Conservation (phyloP, 2,888 invertebrate genomes). For the Lamellibrachia columna region DNA sequence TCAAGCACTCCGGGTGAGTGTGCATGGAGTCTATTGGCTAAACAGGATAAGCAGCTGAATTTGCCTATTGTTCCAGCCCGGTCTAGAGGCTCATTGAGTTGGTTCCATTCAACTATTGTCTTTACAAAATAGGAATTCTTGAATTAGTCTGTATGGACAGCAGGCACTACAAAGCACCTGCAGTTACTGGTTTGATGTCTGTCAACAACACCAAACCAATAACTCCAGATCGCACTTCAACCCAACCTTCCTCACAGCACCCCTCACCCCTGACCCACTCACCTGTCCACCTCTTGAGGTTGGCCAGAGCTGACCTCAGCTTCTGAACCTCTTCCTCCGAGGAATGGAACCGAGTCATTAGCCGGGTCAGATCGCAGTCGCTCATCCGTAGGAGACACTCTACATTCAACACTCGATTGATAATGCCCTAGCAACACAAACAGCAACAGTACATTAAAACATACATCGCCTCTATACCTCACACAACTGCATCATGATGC, state of each 20-base stretch:
- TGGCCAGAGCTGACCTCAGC: slow-evolving; percentile 84
- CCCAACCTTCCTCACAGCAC: neutral
- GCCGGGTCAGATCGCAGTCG: slow-evolving; percentile 81
- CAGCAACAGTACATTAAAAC: neutral
- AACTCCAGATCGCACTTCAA: neutral
- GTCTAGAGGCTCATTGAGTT: too few relatives aligned
- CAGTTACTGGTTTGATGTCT: too few relatives aligned
- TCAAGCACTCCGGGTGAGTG: too few relatives aligned
- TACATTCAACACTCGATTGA: slow-evolving; percentile 69
- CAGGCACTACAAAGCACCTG: too few relatives aligned
- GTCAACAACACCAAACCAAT: too few relatives aligned
- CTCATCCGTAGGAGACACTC: slow-evolving; percentile 85
- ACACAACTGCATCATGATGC: too few relatives aligned
- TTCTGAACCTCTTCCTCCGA: slow-evolving; percentile 84
- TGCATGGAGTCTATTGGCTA: too few relatives aligned
- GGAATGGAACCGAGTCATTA: slow-evolving; percentile 76
- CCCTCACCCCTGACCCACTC: slow-evolving; percentile 37
- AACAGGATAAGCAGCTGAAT: too few relatives aligned
- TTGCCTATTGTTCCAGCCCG: too few relatives aligned
- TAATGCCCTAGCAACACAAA: slow-evolving; percentile 68
- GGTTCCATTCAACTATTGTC: too few relatives aligned
- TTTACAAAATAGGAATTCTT: too few relatives aligned
- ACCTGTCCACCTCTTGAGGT: slow-evolving; percentile 87
- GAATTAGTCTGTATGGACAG: too few relatives aligned
- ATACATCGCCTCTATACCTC: neutral